Evolutionary conservation across 2,888 invertebrate species (phyloP), one percentile per base, ranked within the genome.

Genomic region (Agriopis leucophaearia): DNA sequence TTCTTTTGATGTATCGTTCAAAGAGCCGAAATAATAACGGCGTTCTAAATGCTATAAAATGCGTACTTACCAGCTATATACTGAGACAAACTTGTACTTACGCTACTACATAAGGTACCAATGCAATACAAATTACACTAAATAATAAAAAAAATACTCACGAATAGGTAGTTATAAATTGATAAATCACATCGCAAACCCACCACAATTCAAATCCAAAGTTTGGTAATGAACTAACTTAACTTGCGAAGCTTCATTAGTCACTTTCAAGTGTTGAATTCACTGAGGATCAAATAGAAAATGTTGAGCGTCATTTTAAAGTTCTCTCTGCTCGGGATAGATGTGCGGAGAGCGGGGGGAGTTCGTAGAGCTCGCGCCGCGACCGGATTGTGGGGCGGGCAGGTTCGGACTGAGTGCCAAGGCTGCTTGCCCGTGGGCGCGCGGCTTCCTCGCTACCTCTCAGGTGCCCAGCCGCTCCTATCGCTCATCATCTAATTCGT

Each of bases 161-260:
- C 85, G 85, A 84, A 81, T 78, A n/a, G n/a, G n/a, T n/a, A 78
- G 80, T 77, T 82, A 73, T 68, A 77, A 78, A 76, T 75, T 75
- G 74, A 78, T 77, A 59, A 88, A 88, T 92, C 90, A 92, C 92
- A 91, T 92, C 83, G 79, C 92, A 89, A 87, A 89, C 86, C 81
- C 86, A 86, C 84, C 81, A 88, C 78, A 70, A 77, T 75, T 81
- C 77, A 80, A 84, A 87, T 90, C 86, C 87, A 85, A 86, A 87
- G 84, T 86, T 85, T 78, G 74, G 74, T 78, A 55, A 16, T 76
- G 74, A 76, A 78, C 72, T 76, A 81, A 79, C 71, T 78, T 78
- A 70, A 71, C 50, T 74, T 80, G 66, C 65, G 66, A 74, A 81
- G 82, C 80, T 79, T 83, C 85, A 88, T 90, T 79, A 85, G 86